Percentiles rank a stretch among this genome's conserved stretches.
phyloP scores from a whole-genome alignment of 2,113 vertebrate genomes.

The Pseudopipra pipra region DNA sequence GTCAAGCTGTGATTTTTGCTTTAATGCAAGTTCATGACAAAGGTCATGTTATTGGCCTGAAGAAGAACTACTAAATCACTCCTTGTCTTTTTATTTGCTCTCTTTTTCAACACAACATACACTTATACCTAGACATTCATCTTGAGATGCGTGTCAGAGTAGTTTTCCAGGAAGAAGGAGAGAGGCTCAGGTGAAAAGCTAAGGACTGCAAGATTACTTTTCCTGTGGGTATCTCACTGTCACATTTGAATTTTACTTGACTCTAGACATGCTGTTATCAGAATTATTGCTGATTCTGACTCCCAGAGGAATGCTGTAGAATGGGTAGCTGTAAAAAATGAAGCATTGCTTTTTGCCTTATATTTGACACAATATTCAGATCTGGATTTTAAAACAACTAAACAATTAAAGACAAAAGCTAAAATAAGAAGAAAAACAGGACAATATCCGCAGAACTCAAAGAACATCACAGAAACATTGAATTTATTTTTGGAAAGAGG shows the following conservation, averaged over 20 bases:
- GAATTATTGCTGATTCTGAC: not conserved
- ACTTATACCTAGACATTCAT: conserved; percentile 22
- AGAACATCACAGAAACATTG: fast-evolving
- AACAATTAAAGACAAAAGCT: not conserved
- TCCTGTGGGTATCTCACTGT: not conserved
- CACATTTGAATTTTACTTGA: not conserved
- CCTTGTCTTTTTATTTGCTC: conserved; percentile 4
- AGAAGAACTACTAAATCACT: conserved; percentile 15
- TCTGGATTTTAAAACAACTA: not conserved
- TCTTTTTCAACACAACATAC: not conserved
- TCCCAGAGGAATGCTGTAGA: not conserved
- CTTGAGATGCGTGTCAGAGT: conserved; percentile 5
- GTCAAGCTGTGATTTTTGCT: conserved; percentile 9
- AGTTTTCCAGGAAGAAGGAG: not conserved
- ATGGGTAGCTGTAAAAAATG: not conserved
- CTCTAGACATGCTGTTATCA: not conserved
- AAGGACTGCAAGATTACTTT: conserved; percentile 6
- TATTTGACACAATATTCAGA: not conserved
- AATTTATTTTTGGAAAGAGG: not conserved
- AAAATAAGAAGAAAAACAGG: not conserved
- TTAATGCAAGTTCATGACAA: not conserved
- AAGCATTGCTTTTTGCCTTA: not conserved
- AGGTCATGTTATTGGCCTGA: not conserved
- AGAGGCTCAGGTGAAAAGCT: not conserved
- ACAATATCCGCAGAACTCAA: not conserved